Base-by-base conservation (phyloP, 2,113 vertebrate genomes). In the Sander lucioperca region DNA sequence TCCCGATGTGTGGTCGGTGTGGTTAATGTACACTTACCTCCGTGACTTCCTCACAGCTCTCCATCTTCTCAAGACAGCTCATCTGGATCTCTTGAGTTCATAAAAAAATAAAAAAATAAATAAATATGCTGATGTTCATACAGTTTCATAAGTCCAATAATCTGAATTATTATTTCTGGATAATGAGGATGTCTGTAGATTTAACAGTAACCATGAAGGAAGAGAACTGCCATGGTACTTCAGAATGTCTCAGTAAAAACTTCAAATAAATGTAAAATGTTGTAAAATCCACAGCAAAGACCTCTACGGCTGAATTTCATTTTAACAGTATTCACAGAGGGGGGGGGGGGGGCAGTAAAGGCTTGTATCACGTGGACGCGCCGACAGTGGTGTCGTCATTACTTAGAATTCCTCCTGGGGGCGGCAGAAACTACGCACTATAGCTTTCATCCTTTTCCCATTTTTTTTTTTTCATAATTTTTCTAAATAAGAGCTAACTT, bases 41-140 rank as follows among this genome's bases (percentile, higher is more conserved):
- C 66, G 72, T 87, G 11, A 70, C 59, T 48, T 87, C 76, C 57
- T 90, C 80, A 76, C 36, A 65, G 5, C 53, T 89, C 48, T 85
- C 27, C 0, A 73, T 80, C 74, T 82, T 83, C 79, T 92, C 81
- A 1, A 74, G 27, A 23, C 66, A 84, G 59, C 23, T 90, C 86
- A 87, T n/a, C 23, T 87, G 79, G 19, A 86, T 73, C 58, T 88
- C 94, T 94, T 19, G 1, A 74, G 30, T 51, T 53, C 27, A 62
- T 50, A 5, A 3, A 68, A 30, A 47, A 1, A n/a, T n/a, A n/a
- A 69, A 11, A 11, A 3, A 0, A 7, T 7, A 74, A 53, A 50
- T 57, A 25, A 12, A n/a, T 1, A 33, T 1, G 39, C 39, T 39
- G 2, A 30, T 45, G 30, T 30, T 59, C 25, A 58, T 9, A 21